Evolutionary conservation across 2,113 vertebrate species (phyloP), one percentile per base, ranked within the genome.

Genomic region (Cinclus cinclus): DNA sequence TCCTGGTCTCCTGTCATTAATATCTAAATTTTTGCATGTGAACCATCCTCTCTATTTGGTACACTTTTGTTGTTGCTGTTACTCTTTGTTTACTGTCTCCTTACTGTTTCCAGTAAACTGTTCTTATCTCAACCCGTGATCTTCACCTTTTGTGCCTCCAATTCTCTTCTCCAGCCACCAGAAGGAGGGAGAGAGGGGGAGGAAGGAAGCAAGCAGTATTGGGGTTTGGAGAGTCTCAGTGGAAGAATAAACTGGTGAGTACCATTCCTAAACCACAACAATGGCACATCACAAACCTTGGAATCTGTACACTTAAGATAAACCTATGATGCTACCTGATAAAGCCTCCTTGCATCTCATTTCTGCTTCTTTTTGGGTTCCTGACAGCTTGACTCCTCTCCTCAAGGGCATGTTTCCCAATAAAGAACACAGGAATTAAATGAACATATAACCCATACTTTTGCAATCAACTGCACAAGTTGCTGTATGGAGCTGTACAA

Each of bases 151-250:
- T 64, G 31, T 64, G 35, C 25, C 42, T 64, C 50, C 42, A 50
- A 12, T 64, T 80, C 42, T 64, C 35, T 49, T 64, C 49, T 80
- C 35, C 50, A 73, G 31, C 11, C 31, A 49, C 58, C 35, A 79
- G 62, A 42, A n/a, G 21, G 9, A 56, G 13, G 15, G 17, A 30
- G 12, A 47, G 41, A 15, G 13, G 6, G 20, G 21, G 10, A 62
- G 28, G 4, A 21, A 42, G 41, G 8, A 56, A 56, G 24, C 2
- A 58, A 64, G 25, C 0, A 0, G 27, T 14, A 44, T 0, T 50
- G 52, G 20, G 33, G 28, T 69, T 46, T 69, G 55, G 27, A 52
- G 22, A 68, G 5, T 27, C 14, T 56, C 21, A 71, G 49, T 31
- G 67, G 49, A 20, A 55, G 18, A 71, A 71, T 22, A 42, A 64